phyloP scores from a whole-genome alignment of 2,113 vertebrate genomes.

The Gorsachius goisagi region DNA sequence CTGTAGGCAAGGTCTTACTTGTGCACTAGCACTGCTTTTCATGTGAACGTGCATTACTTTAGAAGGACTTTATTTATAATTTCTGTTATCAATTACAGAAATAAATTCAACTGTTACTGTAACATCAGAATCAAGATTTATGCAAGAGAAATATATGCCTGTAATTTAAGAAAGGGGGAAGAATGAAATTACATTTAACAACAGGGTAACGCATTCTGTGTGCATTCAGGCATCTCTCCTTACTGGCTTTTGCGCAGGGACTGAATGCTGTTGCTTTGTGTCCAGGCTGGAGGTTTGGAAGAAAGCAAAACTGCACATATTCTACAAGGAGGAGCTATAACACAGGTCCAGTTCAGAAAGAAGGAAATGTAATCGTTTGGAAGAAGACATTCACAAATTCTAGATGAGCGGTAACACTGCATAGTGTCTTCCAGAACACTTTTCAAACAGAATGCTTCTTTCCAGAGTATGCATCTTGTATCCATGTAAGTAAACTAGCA shows the following conservation, averaged over 20 bases:
- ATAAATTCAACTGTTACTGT: not conserved
- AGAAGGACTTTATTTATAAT: not conserved
- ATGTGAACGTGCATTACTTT: not conserved
- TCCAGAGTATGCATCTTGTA: not conserved
- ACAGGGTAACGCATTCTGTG: not conserved
- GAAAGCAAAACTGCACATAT: not conserved
- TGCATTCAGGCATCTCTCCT: not conserved
- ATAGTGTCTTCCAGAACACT: not conserved
- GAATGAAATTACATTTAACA: not conserved
- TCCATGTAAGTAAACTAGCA: not conserved
- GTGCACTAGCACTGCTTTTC: not conserved
- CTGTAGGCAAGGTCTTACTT: not conserved
- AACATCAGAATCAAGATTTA: not conserved
- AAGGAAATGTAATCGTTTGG: too few relatives aligned
- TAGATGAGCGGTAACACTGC: not conserved
- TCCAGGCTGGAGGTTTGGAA: not conserved
- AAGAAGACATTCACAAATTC: not conserved
- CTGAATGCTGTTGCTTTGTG: conserved; percentile 29
- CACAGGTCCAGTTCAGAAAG: not conserved
- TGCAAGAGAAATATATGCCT: not conserved
- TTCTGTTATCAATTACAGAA: not conserved
- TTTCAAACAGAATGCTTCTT: not conserved
- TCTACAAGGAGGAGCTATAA: conserved; percentile 32
- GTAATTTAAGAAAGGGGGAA: not conserved
- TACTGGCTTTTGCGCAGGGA: not conserved